A percentile compares a stretch with the other conserved stretches of the same genome.
phyloP scores from a whole-genome alignment of 2,888 invertebrate genomes.

The Sinelater perroti region DNA sequence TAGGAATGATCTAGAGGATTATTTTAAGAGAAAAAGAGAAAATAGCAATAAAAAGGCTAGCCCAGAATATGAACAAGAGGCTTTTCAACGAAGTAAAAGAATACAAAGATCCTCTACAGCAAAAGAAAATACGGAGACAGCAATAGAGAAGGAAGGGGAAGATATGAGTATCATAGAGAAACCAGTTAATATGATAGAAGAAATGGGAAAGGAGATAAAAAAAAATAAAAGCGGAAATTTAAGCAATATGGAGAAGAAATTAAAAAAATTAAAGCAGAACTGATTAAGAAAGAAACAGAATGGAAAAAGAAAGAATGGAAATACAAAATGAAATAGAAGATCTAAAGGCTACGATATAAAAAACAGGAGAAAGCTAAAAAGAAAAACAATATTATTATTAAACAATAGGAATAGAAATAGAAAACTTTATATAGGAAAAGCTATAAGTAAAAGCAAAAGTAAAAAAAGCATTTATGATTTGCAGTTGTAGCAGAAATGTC shows the following conservation, averaged over 20 bases:
- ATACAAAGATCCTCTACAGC: background rate
- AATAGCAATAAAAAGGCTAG: background rate
- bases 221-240: background rate
- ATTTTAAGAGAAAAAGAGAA: background rate
- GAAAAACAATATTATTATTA: background rate
- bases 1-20: no score
- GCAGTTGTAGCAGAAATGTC: conserved; percentile 1
- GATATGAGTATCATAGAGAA: background rate
- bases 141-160: background rate
- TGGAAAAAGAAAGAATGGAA: background rate
- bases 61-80: background rate
- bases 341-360: background rate
- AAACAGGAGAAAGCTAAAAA: conserved; percentile 1
- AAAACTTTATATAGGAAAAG: conserved; percentile 1
- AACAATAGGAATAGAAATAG: conserved; percentile 2
- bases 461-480: background rate
- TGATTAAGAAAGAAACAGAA: background rate
- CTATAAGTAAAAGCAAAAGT: background rate
- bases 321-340: background rate
- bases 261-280: background rate
- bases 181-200: background rate
- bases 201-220: background rate
- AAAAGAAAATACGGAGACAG: background rate
- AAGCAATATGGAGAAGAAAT: conserved; percentile 3
- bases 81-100: background rate